Evolutionary conservation across 2,113 vertebrate species (phyloP).

Genomic region (Odontophorus gujanensis): DNA sequence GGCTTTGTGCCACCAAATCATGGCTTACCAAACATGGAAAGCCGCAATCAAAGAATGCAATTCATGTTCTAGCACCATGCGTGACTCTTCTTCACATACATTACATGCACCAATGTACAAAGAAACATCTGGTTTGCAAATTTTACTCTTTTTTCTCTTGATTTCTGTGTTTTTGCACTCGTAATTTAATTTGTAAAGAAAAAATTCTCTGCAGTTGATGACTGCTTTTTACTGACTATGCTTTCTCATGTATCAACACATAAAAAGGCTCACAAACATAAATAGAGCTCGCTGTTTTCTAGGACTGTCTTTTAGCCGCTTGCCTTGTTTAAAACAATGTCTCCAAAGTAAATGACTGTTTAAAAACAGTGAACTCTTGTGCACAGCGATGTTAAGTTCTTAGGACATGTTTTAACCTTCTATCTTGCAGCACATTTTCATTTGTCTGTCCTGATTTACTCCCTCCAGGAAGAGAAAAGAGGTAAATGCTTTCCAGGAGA

Average conservation of each 20-base stretch:
- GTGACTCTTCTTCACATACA: neutral
- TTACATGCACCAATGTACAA: neutral
- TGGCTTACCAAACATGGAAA: neutral
- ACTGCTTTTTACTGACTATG: neutral
- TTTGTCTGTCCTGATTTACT: neutral
- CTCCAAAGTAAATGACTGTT: neutral
- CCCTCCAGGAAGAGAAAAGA: neutral
- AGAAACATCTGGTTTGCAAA: neutral
- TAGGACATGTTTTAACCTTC: neutral
- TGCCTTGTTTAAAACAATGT: neutral
- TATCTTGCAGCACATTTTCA: neutral
- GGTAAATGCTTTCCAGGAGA: neutral
- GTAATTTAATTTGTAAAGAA: neutral
- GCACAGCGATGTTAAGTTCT: neutral
- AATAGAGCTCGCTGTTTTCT: neutral
- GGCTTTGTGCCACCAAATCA: neutral
- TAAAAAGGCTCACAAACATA: neutral
- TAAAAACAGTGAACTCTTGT: neutral
- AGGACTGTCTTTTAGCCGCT: neutral
- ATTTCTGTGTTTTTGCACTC: neutral
- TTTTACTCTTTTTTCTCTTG: neutral
- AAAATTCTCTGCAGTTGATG: neutral
- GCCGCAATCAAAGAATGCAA: neutral
- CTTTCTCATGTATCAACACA: neutral
- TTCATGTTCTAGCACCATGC: accelerated